These are phyloP conservation scores for Calliopsis andreniformis DNA, from an alignment of 1,140 invertebrate species.

Conservation along the genomic window DNA sequence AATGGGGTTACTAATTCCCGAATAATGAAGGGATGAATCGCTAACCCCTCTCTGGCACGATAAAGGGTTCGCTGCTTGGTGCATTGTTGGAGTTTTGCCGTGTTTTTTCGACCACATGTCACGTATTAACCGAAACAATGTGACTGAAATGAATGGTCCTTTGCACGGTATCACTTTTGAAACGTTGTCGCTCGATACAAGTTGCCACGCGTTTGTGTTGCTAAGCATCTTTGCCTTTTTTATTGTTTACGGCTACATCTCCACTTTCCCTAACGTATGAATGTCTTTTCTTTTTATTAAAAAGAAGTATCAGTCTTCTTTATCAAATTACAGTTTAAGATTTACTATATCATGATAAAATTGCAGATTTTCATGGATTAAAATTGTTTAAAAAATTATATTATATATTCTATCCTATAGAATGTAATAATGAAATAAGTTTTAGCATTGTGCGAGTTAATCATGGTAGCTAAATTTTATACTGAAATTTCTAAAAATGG, in stretches of 20 bases:
- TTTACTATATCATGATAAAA: no score
- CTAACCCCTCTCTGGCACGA: constrained; percentile 66
- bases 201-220: constrained; percentile 43
- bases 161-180: constrained; percentile 12
- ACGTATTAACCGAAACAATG: constrained; percentile 65
- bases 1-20: constrained; percentile 80
- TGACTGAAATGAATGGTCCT: constrained; percentile 55
- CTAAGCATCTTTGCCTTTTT: constrained; percentile 13
- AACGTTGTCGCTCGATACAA: constrained; percentile 31
- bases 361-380: no score
- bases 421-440: no score
- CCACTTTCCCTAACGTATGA: constrained; percentile 25
- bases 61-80: constrained; percentile 49
- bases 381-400: no score
- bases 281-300: no score
- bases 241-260: background rate
- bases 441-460: no score
- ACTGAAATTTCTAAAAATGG: no score
- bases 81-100: constrained; percentile 69
- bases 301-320: no score
- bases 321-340: no score
- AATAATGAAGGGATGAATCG: constrained; percentile 80
- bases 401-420: no score
- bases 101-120: constrained; percentile 66
- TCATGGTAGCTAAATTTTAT: no score